These are phyloP conservation scores for Carcharodon carcharias DNA, from an alignment of 2,797 vertebrate genomes.

Conservation along the genomic window DNA sequence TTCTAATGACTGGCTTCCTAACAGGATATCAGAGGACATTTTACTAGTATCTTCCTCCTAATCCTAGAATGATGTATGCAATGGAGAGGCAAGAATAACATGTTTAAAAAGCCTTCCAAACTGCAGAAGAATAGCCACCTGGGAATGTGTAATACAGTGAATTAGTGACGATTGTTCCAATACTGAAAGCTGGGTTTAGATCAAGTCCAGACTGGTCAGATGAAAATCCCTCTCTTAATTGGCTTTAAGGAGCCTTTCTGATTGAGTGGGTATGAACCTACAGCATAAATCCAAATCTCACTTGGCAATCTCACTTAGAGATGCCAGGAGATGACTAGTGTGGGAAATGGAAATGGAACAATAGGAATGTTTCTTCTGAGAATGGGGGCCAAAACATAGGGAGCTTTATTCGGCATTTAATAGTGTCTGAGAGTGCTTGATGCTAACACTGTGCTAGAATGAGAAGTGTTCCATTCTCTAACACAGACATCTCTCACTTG, in stretches of 20 bases:
- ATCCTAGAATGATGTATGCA: background rate
- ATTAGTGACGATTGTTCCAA: background rate
- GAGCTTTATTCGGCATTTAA: background rate
- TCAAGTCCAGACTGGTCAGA: background rate
- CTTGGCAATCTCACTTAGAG: background rate
- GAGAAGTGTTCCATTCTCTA: background rate
- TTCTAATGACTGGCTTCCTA: background rate
- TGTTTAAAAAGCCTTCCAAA: background rate
- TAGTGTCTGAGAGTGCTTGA: background rate
- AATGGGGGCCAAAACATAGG: background rate
- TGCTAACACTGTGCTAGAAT: background rate
- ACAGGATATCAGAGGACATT: background rate
- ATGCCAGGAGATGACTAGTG: background rate
- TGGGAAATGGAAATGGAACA: no score
- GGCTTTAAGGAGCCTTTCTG: background rate
- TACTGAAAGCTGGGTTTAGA: background rate
- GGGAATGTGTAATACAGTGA: background rate
- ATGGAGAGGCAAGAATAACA: background rate
- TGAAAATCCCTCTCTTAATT: background rate
- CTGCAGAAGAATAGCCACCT: background rate
- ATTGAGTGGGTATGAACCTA: background rate
- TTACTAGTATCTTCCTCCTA: background rate
- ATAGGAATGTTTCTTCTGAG: no score
- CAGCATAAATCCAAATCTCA: background rate
- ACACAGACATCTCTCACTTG: background rate